Evolutionary conservation across 2,113 vertebrate species (phyloP), one percentile per base, ranked within the genome.

Genomic region (Indri indri): DNA sequence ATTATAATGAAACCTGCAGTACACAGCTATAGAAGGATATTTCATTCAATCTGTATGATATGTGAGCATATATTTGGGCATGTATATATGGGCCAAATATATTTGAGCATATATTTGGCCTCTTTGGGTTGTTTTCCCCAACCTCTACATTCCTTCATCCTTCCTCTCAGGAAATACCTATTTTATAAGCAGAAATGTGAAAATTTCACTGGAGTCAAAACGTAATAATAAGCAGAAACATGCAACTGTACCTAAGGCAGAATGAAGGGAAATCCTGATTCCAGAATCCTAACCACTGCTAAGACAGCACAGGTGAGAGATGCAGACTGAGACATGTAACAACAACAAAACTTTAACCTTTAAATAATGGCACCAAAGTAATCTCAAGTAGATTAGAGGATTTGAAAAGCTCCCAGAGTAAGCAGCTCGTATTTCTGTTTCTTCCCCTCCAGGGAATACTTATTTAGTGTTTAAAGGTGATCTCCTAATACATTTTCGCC

Each of bases 381-480:
- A 99, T 98, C 98, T 98, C 97, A 98, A 98, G 98, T 95, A 98
- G 97, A 98, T 98, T 98, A 97, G 94, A 98, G 92, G 84, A 98
- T 98, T 98, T 98, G 96, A 97, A 98, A 98, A 98, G 89, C 97
- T 98, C 88, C 71, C 94, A 98, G 97, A 98, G 94, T 96, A 97
- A 97, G 96, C 94, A 97, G 96, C 84, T 98, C 95, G 87, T 97
- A 96, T 97, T 98, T 98, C 97, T 98, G 88, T 98, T 98, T 97
- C 96, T 97, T 66, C 93, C 84, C 90, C 95, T 98, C 91, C 88
- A 97, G 97, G 97, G 97, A 97, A 97, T 97, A 98, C 93, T 97
- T 98, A 98, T 96, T 98, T 98, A 90, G 84, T 98, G 96, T 97
- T 96, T 97, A 98, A 98, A 98, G 96, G 98, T 98, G 97, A 98